Base-by-base conservation (phyloP, 2,797 vertebrate species). In the Halcyon chelicuti region DNA sequence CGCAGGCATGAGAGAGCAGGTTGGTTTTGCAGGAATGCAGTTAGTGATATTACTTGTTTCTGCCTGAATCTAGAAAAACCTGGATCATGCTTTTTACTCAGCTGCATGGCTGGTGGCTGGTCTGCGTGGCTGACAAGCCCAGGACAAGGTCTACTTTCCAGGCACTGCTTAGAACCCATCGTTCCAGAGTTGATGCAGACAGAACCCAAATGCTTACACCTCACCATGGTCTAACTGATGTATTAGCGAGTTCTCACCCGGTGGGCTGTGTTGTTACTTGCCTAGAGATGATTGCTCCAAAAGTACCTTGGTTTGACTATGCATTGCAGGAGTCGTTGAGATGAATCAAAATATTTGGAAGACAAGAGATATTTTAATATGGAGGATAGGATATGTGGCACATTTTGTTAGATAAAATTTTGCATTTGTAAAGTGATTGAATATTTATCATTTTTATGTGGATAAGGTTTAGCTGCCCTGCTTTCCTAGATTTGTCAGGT, bases 161-260 rank as follows among this genome's bases (percentile, higher is more conserved):
- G 28, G 33, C 17, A 20, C 17, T 58, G 46, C 10, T 77, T 47
- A 58, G 55, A 80, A 60, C 13, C 14, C 7, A 5, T 51, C 0
- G 0, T 23, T 66, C 37, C 47, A 54, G 54, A 75, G 51, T 5
- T 0, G 1, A 4, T 21, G 33, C 13, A 80, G 21, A 54, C 19
- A 1, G 3, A 66, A 6, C 1, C 12, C 39, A 35, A 39, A 65
- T 0, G 2, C 29, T 44, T 66, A 23, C 31, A 79, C 15, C 17
- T 76, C 44, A 42, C 21, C 37, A 26, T 0, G 0, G 39, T 23
- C 19, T 68, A 44, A 61, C 26, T 0, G 1, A 89, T 40, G 65
- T 28, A 5, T 31, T 47, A 70, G 9, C 0, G 4, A 73, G 33
- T 60, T 49, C 52, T 85, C 37, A 57, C 9, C 8, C 14, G 75